phyloP scores from a whole-genome alignment of 2,888 invertebrate genomes.

The Melangyna quadrimaculata region DNA sequence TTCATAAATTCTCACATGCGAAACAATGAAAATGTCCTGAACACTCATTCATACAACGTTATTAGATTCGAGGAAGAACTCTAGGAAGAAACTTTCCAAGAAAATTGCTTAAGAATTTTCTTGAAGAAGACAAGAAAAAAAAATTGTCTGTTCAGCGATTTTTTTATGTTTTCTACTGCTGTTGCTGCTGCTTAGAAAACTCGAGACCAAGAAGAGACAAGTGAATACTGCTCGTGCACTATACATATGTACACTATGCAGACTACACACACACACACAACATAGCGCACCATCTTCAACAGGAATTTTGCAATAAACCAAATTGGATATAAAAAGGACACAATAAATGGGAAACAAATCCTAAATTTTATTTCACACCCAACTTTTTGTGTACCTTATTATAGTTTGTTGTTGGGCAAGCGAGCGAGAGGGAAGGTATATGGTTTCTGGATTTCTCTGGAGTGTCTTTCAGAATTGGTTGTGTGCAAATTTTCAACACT shows the following conservation, averaged over 20 bases:
- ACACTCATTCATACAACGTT: slow-evolving; percentile 51
- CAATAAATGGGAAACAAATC: slow-evolving; percentile 70
- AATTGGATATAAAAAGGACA: slow-evolving; percentile 69
- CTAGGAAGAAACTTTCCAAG: slow-evolving; percentile 45
- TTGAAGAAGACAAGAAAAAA: slow-evolving; percentile 1
- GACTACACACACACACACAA: too few relatives aligned
- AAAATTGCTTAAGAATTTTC: slow-evolving; percentile 51
- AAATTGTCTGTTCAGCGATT: slow-evolving; percentile 55
- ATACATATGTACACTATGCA: too few relatives aligned
- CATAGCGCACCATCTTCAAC: slow-evolving; percentile 27
- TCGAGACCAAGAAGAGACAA: slow-evolving; percentile 34
- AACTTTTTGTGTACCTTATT: slow-evolving; percentile 26
- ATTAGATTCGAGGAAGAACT: neutral
- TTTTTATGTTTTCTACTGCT: neutral
- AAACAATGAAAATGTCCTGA: slow-evolving; percentile 68
- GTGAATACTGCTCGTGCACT: slow-evolving; percentile 22
- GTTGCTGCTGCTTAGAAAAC: slow-evolving; percentile 29
- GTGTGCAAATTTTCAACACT: slow-evolving; percentile 64
- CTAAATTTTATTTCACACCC: slow-evolving; percentile 70
- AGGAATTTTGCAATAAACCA: slow-evolving; percentile 69
- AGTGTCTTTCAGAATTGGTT: slow-evolving; percentile 20
- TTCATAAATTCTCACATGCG: slow-evolving; percentile 69
- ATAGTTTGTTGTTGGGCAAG: slow-evolving; percentile 11
- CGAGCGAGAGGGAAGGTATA: neutral
- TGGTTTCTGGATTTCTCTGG: neutral